phyloP scores from a whole-genome alignment of 2,113 vertebrate genomes.

The Malurus elegans region DNA sequence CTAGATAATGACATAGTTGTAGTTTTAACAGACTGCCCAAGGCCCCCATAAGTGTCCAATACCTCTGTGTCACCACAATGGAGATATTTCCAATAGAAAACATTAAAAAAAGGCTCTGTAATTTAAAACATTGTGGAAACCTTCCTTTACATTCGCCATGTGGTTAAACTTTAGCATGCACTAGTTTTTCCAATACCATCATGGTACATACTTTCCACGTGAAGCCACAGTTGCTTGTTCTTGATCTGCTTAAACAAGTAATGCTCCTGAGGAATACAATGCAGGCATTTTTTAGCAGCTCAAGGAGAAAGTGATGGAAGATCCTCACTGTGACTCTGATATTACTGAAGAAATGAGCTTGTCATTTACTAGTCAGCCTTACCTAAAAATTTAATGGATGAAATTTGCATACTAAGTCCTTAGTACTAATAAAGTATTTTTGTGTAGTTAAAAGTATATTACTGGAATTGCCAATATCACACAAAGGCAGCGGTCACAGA shows the following conservation, averaged over 20 bases:
- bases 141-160: fast-evolving
- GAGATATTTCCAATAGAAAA: neutral
- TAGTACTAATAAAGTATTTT: neutral
- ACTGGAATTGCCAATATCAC: neutral
- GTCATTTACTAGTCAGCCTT: neutral
- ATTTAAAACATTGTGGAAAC: neutral
- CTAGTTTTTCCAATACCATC: neutral
- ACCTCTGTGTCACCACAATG: neutral
- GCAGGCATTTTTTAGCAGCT: neutral
- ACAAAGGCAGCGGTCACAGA: neutral
- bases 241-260: neutral
- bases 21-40: neutral
- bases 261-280: neutral
- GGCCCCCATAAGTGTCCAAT: neutral
- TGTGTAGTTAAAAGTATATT: neutral
- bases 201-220: neutral
- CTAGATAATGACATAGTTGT: neutral
- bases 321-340: neutral
- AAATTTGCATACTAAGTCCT: neutral
- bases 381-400: neutral
- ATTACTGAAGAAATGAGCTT: neutral
- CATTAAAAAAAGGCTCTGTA: neutral
- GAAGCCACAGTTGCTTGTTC: neutral
- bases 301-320: neutral
- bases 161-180: neutral